A percentile compares a stretch with the other conserved stretches of the same genome.
Evolutionary conservation across 2,113 vertebrate species (phyloP).

Genomic region (Strigops habroptila): DNA sequence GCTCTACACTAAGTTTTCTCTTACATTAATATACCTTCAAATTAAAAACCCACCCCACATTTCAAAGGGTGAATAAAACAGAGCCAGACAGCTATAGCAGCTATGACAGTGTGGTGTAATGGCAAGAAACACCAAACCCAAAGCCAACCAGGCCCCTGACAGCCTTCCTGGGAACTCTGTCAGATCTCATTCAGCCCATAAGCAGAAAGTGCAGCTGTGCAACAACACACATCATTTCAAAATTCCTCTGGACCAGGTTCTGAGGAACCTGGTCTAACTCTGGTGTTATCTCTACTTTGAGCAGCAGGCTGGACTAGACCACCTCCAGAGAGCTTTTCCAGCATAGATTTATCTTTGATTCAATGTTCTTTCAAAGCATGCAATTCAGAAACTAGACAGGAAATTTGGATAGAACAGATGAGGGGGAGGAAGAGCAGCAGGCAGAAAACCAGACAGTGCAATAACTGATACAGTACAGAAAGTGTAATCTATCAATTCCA

Average conservation of each 20-base stretch:
- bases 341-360: neutral
- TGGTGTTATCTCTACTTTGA: neutral
- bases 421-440: neutral
- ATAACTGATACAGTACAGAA: neutral
- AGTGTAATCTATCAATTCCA: neutral
- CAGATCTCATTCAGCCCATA: rapidly evolving
- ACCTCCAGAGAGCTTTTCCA: neutral
- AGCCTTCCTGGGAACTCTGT: neutral
- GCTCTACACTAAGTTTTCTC: neutral
- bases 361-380: neutral
- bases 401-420: neutral
- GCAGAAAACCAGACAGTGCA: neutral
- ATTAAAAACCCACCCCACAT: neutral
- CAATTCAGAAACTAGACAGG: neutral
- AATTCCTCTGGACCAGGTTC: neutral
- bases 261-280: neutral
- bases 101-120: neutral
- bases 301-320: neutral
- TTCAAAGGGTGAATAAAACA: neutral
- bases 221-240: neutral
- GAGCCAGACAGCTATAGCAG: neutral
- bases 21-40: neutral
- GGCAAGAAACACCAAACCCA: neutral
- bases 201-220: neutral
- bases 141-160: neutral